A percentile compares a stretch with the other conserved stretches of the same genome.
These are phyloP conservation scores for Neoseiulus cucumeris DNA, from an alignment of 1,140 invertebrate genomes.

Conservation along the genomic window DNA sequence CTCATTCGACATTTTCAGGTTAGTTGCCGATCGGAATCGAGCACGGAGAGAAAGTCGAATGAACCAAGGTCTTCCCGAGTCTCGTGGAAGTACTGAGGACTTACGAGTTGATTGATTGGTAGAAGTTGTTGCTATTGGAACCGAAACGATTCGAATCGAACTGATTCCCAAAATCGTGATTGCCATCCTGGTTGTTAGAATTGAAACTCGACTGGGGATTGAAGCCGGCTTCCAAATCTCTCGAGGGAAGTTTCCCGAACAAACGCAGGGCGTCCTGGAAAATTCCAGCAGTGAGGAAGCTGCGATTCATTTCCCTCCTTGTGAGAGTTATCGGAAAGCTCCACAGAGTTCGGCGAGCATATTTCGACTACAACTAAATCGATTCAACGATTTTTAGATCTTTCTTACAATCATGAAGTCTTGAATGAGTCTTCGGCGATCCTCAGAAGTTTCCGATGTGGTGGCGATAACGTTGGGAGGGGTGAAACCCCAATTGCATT, in stretches of 20 bases:
- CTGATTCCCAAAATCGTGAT: neutral
- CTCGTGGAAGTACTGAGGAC: neutral
- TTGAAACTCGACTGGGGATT: neutral
- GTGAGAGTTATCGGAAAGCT: neutral
- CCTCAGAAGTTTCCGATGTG: conserved; percentile 46
- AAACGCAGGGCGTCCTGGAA: conserved; percentile 29
- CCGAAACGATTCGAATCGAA: neutral
- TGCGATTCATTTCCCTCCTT: neutral
- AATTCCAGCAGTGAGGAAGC: conserved; percentile 14
- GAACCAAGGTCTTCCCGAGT: neutral
- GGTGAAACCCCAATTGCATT: conserved; percentile 39
- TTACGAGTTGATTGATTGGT: neutral
- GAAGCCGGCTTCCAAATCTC: neutral
- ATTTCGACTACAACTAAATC: no score
- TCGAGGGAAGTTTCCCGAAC: conserved; percentile 23
- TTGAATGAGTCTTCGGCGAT: conserved; percentile 38
- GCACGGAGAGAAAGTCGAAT: no score
- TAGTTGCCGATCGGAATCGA: no score
- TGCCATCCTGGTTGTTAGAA: conserved; percentile 4
- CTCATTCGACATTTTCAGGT: no score
- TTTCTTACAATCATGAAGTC: conserved; percentile 22
- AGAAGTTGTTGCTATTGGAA: neutral
- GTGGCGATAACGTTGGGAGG: conserved; percentile 70
- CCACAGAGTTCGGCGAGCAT: neutral
- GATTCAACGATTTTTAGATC: no score